Conservation (phyloP, 2,888 invertebrate genomes). For the Stictocephala bisonia region DNA sequence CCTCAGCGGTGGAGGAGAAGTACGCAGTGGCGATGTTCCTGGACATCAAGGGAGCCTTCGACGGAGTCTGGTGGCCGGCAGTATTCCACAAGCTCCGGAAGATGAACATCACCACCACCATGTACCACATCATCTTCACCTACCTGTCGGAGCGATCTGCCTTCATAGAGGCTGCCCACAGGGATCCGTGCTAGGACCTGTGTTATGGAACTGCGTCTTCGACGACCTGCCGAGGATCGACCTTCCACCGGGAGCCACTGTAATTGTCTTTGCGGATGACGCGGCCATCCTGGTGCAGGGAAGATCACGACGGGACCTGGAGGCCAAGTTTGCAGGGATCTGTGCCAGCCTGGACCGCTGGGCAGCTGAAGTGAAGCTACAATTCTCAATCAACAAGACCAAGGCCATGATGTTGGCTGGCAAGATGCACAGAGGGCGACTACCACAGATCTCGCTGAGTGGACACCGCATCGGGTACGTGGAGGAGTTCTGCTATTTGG, state of each 20-base stretch:
- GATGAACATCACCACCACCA: constrained; percentile 53
- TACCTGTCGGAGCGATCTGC: constrained; percentile 55
- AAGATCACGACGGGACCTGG: not conserved
- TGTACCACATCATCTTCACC: constrained; percentile 55
- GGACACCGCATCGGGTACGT: not conserved
- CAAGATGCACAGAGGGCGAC: not conserved
- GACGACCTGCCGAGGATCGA: constrained; percentile 45
- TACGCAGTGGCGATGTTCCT: constrained; percentile 52
- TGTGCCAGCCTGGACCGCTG: not conserved
- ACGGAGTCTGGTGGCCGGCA: constrained; percentile 61
- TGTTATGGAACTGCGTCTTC: constrained; percentile 52
- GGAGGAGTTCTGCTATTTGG: not conserved
- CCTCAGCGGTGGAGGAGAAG: not conserved
- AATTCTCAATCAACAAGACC: not conserved
- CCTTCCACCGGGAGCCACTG: not conserved
- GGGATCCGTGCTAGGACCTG: constrained; percentile 55
- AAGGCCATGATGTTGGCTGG: not conserved
- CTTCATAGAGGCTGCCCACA: constrained; percentile 55
- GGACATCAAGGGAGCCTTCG: constrained; percentile 61
- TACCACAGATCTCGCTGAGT: not conserved
- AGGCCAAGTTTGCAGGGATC: not conserved
- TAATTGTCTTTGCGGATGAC: constrained; percentile 47
- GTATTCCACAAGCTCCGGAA: constrained; percentile 55
- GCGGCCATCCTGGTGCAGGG: constrained; percentile 27
- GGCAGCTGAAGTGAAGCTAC: not conserved